Evolutionary conservation across 2,888 invertebrate genomes (phyloP), one percentile per base, ranked within the genome.

Genomic region (Eucera pruinosa): DNA sequence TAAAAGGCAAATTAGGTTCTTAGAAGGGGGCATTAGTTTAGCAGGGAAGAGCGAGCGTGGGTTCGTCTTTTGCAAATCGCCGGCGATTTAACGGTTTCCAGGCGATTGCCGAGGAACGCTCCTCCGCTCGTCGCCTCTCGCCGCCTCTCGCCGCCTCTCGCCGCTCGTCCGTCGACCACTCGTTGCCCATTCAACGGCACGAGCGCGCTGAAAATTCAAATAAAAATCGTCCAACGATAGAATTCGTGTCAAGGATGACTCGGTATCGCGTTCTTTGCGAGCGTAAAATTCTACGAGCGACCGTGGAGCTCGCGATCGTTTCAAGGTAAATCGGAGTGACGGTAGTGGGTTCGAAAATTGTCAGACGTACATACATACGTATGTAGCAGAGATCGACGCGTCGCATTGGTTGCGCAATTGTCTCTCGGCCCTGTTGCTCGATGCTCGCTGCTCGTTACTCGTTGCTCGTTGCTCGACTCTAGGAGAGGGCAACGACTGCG

Each of bases 1-100:
- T 78, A 57, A 67, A 65, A 61, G 64, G 62, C 23, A 65, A 79
- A 72, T 43, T 68, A 67, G 65, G 23, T 73, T 78, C 78, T 64
- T 43, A 61, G 78, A 62, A 73, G 41, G 69, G n/a, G 58, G 43
- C 64, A 61, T 76, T 74, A 64, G 69, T 45, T 57, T 43, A 70
- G 58, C 54, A 54, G 73, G 48, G 41, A 50, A 48, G 20, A 7
- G 15, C 27, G 47, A 9, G 9, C 7, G 4, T 20, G 43, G 62
- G 33, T 7, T 30, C 20, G 58, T 47, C 58, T 41, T 64, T 54
- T 45, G 62, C 47, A 57, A 58, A 67, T 71, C 52, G 30, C 11
- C 5, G 20, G 0, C 39, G 36, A 55, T 69, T 50, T 62, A 76
- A 77, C 70, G 52, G 52, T 67, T 57, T 47, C 36, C 62, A n/a